Evolutionary conservation across 2,888 invertebrate genomes (phyloP).

Genomic region (Lasioglossum leucozonium): DNA sequence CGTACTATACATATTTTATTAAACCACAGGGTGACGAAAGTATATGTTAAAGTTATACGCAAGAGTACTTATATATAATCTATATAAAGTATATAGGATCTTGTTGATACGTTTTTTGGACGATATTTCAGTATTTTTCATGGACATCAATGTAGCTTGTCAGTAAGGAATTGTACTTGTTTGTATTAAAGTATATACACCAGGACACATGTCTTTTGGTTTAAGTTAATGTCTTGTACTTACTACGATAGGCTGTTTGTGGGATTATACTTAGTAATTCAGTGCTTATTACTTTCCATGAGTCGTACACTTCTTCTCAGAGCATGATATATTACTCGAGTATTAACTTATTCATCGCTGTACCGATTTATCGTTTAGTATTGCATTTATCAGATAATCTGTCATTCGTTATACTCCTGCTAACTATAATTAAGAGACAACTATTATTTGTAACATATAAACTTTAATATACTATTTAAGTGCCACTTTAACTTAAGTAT

Average conservation of each 20-base stretch:
- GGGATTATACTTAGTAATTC: slow-evolving; percentile 26
- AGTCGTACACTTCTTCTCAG: slow-evolving; percentile 27
- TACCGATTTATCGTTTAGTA: slow-evolving; percentile 28
- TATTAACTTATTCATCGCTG: slow-evolving; percentile 35
- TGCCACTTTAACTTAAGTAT: slow-evolving; percentile 62
- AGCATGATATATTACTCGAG: slow-evolving; percentile 43
- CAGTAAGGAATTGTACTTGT: slow-evolving; percentile 20
- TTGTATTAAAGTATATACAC: slow-evolving; percentile 22
- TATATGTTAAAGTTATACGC: slow-evolving; percentile 8
- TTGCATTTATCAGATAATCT: slow-evolving; percentile 26
- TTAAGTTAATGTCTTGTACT: slow-evolving; percentile 39
- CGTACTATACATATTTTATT: slow-evolving; percentile 12
- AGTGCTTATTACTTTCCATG: slow-evolving; percentile 28
- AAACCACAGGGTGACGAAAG: not conserved
- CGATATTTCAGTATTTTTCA: slow-evolving; percentile 7
- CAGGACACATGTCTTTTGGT: slow-evolving; percentile 25
- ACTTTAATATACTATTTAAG: slow-evolving; percentile 50
- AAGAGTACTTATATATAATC: not conserved
- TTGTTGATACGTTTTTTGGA: slow-evolving; percentile 14
- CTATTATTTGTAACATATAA: slow-evolving; percentile 40
- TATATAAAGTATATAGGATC: slow-evolving; percentile 3
- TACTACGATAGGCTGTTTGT: slow-evolving; percentile 27
- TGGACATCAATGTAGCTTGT: slow-evolving; percentile 14
- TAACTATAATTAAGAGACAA: slow-evolving; percentile 40
- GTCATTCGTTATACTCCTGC: slow-evolving; percentile 33